Conservation (phyloP, 2,797 vertebrate genomes). For the Harpagifer antarcticus region DNA sequence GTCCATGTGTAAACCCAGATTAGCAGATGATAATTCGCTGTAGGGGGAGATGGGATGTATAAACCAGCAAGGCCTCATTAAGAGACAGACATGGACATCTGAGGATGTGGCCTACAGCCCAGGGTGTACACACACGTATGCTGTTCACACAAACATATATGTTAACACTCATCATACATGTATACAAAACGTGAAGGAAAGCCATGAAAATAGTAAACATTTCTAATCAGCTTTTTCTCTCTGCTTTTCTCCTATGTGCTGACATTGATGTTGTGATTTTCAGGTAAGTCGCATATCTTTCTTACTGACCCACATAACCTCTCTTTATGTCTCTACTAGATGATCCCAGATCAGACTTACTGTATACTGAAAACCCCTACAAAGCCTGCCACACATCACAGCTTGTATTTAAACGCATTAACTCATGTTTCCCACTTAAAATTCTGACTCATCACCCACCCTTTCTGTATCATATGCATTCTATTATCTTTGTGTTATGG, state of each 20-base stretch:
- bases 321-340: constrained; percentile 24
- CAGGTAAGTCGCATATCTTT: constrained; percentile 76
- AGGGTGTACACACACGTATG: constrained; percentile 13
- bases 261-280: constrained; percentile 35
- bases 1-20: constrained; percentile 76
- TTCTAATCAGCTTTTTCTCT: constrained; percentile 46
- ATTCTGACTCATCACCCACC: constrained; percentile 20
- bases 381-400: constrained; percentile 22
- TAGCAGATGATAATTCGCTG: constrained; percentile 73
- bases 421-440: constrained; percentile 21
- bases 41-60: constrained; percentile 50
- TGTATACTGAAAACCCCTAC: constrained; percentile 26
- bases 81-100: constrained; percentile 66
- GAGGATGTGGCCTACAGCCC: constrained; percentile 65
- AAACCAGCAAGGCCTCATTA: constrained; percentile 72
- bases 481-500: constrained; percentile 38
- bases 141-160: constrained; percentile 23
- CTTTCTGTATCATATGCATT: constrained; percentile 30
- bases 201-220: not conserved
- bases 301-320: constrained; percentile 29
- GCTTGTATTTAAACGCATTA: constrained; percentile 48
- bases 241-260: constrained; percentile 63
- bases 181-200: not conserved
- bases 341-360: constrained; percentile 55
- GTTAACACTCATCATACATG: not conserved